A percentile compares a stretch with the other conserved stretches of the same genome.
Evolutionary conservation across 2,797 vertebrate genomes (phyloP).

Genomic region (Dryobates pubescens): DNA sequence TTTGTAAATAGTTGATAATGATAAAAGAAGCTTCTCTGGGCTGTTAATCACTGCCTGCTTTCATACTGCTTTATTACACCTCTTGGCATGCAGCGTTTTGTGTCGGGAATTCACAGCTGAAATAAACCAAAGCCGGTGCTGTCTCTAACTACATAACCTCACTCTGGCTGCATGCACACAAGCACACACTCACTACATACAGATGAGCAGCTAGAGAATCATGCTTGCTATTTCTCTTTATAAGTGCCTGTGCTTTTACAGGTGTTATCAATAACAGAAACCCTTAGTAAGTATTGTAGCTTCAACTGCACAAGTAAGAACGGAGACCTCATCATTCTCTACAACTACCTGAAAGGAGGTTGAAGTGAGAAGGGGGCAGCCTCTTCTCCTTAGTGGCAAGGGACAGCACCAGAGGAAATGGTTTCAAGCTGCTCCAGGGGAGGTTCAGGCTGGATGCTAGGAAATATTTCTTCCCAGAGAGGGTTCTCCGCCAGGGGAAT

Average conservation of each 20-base stretch:
- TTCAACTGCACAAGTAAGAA: background rate
- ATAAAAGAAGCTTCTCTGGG: slow-evolving; percentile 57
- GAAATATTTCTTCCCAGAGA: no score
- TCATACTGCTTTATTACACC: slow-evolving; percentile 62
- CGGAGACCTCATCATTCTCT: background rate
- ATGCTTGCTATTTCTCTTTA: background rate
- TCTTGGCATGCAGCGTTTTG: background rate
- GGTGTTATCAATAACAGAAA: background rate
- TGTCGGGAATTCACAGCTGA: slow-evolving; percentile 33
- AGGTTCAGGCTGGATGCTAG: no score
- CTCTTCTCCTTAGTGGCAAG: no score
- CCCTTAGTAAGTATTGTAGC: background rate
- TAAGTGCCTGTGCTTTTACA: background rate
- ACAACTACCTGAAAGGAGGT: no score
- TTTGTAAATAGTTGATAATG: slow-evolving; percentile 71
- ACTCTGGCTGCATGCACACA: background rate
- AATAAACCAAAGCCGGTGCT: slow-evolving; percentile 44
- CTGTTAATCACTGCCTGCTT: slow-evolving; percentile 66
- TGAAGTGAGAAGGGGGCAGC: no score
- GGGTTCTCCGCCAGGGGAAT: no score
- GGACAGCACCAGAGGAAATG: no score
- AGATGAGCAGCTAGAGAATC: background rate
- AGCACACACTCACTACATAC: background rate
- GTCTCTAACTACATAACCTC: background rate
- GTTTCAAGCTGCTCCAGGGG: no score